Evolutionary conservation across 2,797 vertebrate species (phyloP).

Genomic region (Rhincodon typus): DNA sequence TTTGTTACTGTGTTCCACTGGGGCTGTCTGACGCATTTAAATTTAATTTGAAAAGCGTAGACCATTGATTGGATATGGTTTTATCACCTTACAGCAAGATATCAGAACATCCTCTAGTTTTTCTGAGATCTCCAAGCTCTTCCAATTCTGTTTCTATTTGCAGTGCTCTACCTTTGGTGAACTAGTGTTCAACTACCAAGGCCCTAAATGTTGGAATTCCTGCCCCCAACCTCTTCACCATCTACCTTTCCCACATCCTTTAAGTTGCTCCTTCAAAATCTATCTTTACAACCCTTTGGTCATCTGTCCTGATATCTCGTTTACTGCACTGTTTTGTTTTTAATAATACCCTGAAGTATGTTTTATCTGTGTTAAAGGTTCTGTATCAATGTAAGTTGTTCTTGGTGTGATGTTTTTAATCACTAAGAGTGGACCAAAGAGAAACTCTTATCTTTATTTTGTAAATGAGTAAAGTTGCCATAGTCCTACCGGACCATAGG

Average conservation of each 20-base stretch:
- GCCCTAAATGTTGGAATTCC: background rate
- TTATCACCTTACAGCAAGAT: background rate
- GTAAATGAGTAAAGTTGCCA: no score
- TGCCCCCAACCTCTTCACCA: background rate
- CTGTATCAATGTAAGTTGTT: background rate
- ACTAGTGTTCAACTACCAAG: background rate
- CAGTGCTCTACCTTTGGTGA: background rate
- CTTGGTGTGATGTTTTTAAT: background rate
- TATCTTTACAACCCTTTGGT: background rate
- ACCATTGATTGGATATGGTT: background rate
- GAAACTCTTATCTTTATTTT: background rate
- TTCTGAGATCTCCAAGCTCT: background rate
- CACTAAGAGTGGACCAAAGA: background rate
- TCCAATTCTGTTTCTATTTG: background rate
- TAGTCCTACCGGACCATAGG: no score
- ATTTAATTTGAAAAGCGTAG: background rate
- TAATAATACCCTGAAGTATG: no score
- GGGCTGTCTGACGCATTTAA: no score
- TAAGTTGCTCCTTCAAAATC: background rate
- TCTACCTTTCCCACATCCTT: background rate
- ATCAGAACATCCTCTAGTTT: background rate
- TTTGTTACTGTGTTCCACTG: no score
- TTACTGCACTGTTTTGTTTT: no score
- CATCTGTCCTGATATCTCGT: background rate
- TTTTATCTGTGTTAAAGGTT: background rate